Base-by-base conservation (phyloP, 1,140 invertebrate genomes). In the Cydia fagiglandana region DNA sequence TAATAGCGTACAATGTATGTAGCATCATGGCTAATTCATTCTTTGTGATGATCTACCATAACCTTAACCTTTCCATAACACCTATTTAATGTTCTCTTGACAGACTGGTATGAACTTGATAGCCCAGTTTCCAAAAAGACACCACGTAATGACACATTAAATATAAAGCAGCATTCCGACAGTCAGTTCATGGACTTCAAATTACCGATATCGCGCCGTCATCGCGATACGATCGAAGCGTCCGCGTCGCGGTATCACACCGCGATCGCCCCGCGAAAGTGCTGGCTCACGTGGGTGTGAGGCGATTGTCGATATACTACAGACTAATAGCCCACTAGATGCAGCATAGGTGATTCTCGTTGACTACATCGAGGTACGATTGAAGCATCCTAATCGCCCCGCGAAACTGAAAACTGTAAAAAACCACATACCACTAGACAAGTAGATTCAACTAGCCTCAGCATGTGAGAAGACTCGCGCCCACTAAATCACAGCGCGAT, bases 211-310 rank as follows among this genome's bases (percentile, higher is more conserved):
- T 82, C 82, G 89, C 90, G 75, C 77, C 80, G 90, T 91, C 89
- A 91, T 79, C 61, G 79, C 84, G 90, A 91, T 90, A 86, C 68
- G 85, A 91, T 91, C 88, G 86, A 89, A 88, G 86, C 77, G 85
- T 84, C 82, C 84, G 80, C 41, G 20, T 75, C 41, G 41, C 84
- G 84, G 85, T 91, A 90, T 90, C 90, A 89, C 85, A 88, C 84
- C 86, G 88, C 88, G 88, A 91, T 90, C 89, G 88, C 83, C 64
- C 85, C 86, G 79, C 78, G 66, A 89, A 91, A 84, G 78, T 90
- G 90, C 90, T 90, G 88, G 89, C 80, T 91, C 90, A 91, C 80
- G 80, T 85, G 86, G 85, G 89, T 91, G 90, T 90, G 85, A 86
- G 82, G 30, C 15, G 66, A 70, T 84, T 88, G 82, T 86, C 82